Base-by-base conservation (phyloP, 2,797 vertebrate species). In the Chelidonichthys spinosus region DNA sequence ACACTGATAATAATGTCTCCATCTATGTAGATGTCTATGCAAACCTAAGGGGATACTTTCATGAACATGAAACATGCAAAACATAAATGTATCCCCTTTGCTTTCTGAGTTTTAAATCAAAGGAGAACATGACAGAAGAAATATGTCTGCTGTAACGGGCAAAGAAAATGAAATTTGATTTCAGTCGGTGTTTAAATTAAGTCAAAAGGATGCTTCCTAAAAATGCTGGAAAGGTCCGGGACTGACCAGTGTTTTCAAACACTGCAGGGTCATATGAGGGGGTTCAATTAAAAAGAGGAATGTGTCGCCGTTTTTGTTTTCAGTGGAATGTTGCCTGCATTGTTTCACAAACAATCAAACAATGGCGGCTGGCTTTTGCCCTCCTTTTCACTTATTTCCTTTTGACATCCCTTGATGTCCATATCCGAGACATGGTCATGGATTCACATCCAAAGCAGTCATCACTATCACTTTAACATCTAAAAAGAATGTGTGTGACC, bases 311-410 rank as follows among this genome's bases (percentile, higher is more conserved):
- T 89, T 86, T 92, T 93, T 87, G 88, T 85, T 84, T 79, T 74
- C 83, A 50, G 55, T 59, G 91, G 91, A 95, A 93, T 90, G 89
- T 64, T 5, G 78, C 85, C 82, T 8, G 42, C 72, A 89, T 92
- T 90, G 92, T 93, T 89, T 85, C 80, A 63, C 79, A 81, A 89
- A 94, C 85, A 91, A 92, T 85, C 64, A 82, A 90, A 91, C 60
- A 56, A 86, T 87, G 83, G 77, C 55, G 75, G 74, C 74, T 75
- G 76, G 73, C 56, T 83, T 81, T 75, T 66, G 54, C 64, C 59
- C 44, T 63, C 50, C 75, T 43, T 74, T 86, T 86, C 33, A 70
- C 76, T 86, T 90, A 85, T 84, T 90, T 85, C 79, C 75, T 82
- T 58, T 73, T 54, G 56, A 65, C 82, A 84, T 49, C 32, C 75